A percentile compares a stretch with the other conserved stretches of the same genome.
Conservation (phyloP, 2,888 invertebrate genomes). For the Ophioninae sp. region DNA sequence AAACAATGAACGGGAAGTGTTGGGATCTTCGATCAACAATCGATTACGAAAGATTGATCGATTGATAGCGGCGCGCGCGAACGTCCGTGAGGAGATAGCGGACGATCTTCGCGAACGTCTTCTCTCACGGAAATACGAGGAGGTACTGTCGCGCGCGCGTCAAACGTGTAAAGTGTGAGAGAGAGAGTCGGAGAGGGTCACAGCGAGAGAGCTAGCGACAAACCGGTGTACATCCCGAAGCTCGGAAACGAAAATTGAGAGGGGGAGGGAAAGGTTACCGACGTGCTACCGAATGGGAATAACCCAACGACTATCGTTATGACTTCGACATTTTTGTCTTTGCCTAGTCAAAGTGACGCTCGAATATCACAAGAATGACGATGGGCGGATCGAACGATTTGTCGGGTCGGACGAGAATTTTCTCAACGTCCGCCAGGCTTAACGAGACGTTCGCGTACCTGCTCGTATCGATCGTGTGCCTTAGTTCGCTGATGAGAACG, state of each 20-base stretch:
- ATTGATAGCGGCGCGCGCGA: constrained; percentile 1
- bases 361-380: neutral
- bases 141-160: neutral
- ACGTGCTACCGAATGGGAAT: constrained; percentile 44
- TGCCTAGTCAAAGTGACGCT: neutral
- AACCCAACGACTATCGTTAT: constrained; percentile 18
- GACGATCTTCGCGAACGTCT: neutral
- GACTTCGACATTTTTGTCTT: constrained; percentile 1
- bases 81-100: constrained; percentile 4
- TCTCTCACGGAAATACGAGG: constrained; percentile 3
- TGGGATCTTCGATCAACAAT: neutral
- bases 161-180: neutral
- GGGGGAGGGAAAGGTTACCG: neutral
- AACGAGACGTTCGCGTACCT: constrained; percentile 19
- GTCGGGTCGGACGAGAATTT: constrained; percentile 1
- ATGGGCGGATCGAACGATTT: neutral
- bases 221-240: neutral
- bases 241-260: constrained; percentile 1
- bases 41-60: constrained; percentile 6
- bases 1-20: neutral
- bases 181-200: neutral
- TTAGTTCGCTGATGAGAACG: constrained; percentile 36
- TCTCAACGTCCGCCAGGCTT: neutral
- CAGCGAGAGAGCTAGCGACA: neutral
- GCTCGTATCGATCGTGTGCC: constrained; percentile 54